Base-by-base conservation (phyloP, 2,797 vertebrate genomes). In the Gastrophryne carolinensis region DNA sequence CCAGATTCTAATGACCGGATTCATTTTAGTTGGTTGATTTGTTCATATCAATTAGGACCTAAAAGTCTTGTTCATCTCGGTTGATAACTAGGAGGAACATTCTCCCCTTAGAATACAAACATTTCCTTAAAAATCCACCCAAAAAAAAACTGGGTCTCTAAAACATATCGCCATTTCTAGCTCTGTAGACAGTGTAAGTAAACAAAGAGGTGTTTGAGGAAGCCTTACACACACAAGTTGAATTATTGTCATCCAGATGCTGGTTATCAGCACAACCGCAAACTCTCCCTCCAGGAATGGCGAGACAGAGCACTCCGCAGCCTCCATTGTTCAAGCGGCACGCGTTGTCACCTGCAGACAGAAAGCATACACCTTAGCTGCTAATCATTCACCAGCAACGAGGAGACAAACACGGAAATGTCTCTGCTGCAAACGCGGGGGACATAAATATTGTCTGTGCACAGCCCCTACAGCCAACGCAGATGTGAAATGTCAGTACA, bases 241-340 rank as follows among this genome's bases (percentile, higher is more conserved):
- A 93, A 85, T 92, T 96, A 84, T 98, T 98, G 88, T 92, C 94
- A 88, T 97, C 94, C 89, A 99, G 86, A 85, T 93, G 84, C 78
- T 99, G 96, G 91, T 96, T 97, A 92, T 99, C 96, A 83, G 97
- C 94, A 83, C 98, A 99, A 57, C 96, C 94, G 86, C 98, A 99
- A 80, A 98, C 93, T 89, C 97, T 88, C 75, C 97, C 96, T 86
- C 94, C 93, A 80, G 98, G 98, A 88, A 98, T 88, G 80, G 96
- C 94, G 73, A 99, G 92, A 84, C 98, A 99, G 78, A 99, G 93
- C 62, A 93, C 95, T 82, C 91, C 84, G 80, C 98, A 99, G 80
- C 95, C 98, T 65, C 98, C 98, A 49, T 98, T 98, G 90, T 98
- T 98, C 84, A 97, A 88, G 72, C 94, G 91, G 85, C 97, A 98